Base-by-base conservation (phyloP, 2,888 invertebrate species). In the Mantis religiosa region DNA sequence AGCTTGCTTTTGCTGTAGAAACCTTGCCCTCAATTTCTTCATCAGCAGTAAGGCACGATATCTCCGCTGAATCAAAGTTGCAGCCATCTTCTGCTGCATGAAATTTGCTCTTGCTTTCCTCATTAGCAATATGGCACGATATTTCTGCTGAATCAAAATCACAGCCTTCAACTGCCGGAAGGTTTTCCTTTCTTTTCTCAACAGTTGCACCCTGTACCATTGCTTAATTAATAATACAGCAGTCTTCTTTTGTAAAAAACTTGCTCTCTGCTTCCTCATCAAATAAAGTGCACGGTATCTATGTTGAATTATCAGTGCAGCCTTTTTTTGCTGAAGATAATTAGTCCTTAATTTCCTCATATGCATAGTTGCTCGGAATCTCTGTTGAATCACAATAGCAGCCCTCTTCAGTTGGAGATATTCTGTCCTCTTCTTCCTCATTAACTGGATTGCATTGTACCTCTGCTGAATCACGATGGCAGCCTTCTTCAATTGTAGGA, bases 191-290 rank as follows among this genome's bases (percentile, higher is more conserved):
- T 54, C 7, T n/a, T 20, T 27, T n/a, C 25, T 41, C 88, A 81
- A 84, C 81, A 81, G 3, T 20, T 28, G 15, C 28, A 9, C 28
- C 20, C 28, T 71, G 28, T 71, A 81, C 28, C 28, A 30, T 6
- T 71, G 83, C 83, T 89, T 87, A 30, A 89, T 88, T 4, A 28
- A n/a, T 4, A 82, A n/a, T 28, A 83, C 82, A 86, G 89, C 87
- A 28, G 1, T 4, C 27, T 28, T 86, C 9, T 71, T 54, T 81
- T 81, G 86, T 28, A 47, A 28, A 15, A 71, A 86, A 27, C 28
- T 14, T 12, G 54, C 25, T 7, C 2, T 54, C 25, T 71, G 28
- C 2, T 86, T 71, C 28, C 81, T 81, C 30, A 81, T 81, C 7
- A 25, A 47, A 3, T 15, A 20, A 1, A 28, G 30, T 14, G 86